Evolutionary conservation across 2,113 vertebrate species (phyloP), one percentile per base, ranked within the genome.

Genomic region (Raja brachyura): DNA sequence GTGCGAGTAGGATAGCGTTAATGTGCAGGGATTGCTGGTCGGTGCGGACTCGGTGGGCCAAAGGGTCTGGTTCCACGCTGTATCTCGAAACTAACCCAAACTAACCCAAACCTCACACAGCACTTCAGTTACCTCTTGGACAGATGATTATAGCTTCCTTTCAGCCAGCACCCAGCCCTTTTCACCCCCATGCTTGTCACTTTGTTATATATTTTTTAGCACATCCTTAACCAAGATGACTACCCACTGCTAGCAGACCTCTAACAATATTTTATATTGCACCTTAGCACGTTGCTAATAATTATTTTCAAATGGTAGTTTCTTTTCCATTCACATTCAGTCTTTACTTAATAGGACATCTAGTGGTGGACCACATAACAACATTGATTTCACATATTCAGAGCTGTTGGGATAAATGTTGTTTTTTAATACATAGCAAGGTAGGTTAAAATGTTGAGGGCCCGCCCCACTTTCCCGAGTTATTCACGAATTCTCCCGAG

Each of bases 301-400:
- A 59, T 86, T 6, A 63, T 66, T 66, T 88, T 88, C 59, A 33
- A 61, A 31, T 61, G 61, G 61, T 63, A 63, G 59, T 11, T n/a
- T 31, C 8, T 31, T 88, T 63, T 39, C 31, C 86, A 61, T 90
- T 20, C 86, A 68, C 61, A 33, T 66, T 74, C 90, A 70, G 18
- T 39, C 75, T 85, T 96, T 93, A 93, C 90, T 93, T 94, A 95
- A 18, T 75, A 95, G 96, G 96, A 96, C 96, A 96, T 95, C 96
- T 96, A 95, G 96, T 54, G 96, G 96, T 77, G 79, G 93, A 73
- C 8, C 18, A 93, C 74, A 94, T 79, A 70, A 95, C 16, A 94
- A 94, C 95, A 94, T 39, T 93, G 61, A 9, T 31, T 18, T 90
- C n/a, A 33, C n/a, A 18, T 61, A 9, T 33, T 90, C 63, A 68